Percentiles rank a stretch among this genome's conserved stretches.
These are phyloP conservation scores for Adelphocoris suturalis DNA, from an alignment of 2,888 invertebrate species.

Conservation along the genomic window DNA sequence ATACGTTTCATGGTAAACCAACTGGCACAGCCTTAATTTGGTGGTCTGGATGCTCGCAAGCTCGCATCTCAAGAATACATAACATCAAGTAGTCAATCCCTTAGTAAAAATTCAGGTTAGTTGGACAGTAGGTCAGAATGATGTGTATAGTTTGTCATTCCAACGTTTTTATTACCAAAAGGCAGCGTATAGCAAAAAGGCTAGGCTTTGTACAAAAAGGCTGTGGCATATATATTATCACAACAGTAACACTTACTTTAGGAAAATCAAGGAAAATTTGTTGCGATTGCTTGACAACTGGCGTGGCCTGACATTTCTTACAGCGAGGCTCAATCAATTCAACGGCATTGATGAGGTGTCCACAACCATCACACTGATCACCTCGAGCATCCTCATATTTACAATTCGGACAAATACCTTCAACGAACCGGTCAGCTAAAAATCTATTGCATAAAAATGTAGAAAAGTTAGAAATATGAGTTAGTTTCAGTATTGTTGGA, in stretches of 20 bases:
- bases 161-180: too few species aligned
- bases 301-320: constrained; percentile 89
- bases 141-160: too few species aligned
- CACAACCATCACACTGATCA: constrained; percentile 99
- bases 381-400: constrained; percentile 95
- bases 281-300: constrained; percentile 87
- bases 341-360: constrained; percentile 95
- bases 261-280: constrained; percentile 97
- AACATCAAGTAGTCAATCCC: too few species aligned
- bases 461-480: neutral
- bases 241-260: constrained; percentile 84
- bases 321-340: constrained; percentile 92
- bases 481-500: neutral
- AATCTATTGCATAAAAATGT: constrained; percentile 77
- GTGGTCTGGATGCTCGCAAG: too few species aligned
- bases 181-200: too few species aligned
- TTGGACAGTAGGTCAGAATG: too few species aligned
- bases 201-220: too few species aligned
- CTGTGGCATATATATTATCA: too few species aligned
- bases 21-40: too few species aligned
- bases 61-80: too few species aligned
- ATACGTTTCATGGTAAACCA: too few species aligned
- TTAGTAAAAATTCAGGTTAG: too few species aligned
- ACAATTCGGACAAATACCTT: constrained; percentile 97
- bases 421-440: constrained; percentile 88